These are phyloP conservation scores for Augiades crinisus DNA, from an alignment of 2,888 invertebrate species.

Conservation along the genomic window DNA sequence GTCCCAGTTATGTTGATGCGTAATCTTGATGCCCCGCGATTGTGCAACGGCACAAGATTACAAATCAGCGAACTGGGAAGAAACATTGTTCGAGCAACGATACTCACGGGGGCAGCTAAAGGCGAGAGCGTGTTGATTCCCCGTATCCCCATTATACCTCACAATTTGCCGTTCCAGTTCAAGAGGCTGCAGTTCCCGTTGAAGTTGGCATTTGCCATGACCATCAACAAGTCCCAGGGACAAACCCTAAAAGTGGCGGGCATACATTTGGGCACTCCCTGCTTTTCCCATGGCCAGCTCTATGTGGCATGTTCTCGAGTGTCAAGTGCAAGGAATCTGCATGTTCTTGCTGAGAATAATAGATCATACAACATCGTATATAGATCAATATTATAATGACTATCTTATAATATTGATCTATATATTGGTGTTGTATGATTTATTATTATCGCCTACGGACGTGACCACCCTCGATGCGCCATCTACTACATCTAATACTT, in stretches of 20 bases:
- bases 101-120: constrained; percentile 36
- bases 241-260: constrained; percentile 15
- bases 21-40: constrained; percentile 23
- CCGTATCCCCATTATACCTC: constrained; percentile 39
- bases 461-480: constrained; percentile 21
- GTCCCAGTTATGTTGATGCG: constrained; percentile 31
- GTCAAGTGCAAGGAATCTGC: neutral
- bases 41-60: constrained; percentile 32
- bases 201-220: constrained; percentile 29
- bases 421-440: too few relatives aligned
- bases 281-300: constrained; percentile 24
- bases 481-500: constrained; percentile 33
- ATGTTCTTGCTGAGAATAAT: neutral
- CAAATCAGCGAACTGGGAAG: constrained; percentile 29
- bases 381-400: neutral
- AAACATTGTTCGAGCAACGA: constrained; percentile 36
- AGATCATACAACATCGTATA: neutral
- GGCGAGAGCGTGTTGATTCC: constrained; percentile 38
- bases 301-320: constrained; percentile 40
- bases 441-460: too few relatives aligned
- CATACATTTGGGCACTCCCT: constrained; percentile 30
- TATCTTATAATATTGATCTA: constrained; percentile 8
- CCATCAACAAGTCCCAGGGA: constrained; percentile 33
- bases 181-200: constrained; percentile 12
- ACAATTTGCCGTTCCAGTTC: constrained; percentile 37